Base-by-base conservation (phyloP, 2,113 vertebrate genomes). In the Eublepharis macularius region DNA sequence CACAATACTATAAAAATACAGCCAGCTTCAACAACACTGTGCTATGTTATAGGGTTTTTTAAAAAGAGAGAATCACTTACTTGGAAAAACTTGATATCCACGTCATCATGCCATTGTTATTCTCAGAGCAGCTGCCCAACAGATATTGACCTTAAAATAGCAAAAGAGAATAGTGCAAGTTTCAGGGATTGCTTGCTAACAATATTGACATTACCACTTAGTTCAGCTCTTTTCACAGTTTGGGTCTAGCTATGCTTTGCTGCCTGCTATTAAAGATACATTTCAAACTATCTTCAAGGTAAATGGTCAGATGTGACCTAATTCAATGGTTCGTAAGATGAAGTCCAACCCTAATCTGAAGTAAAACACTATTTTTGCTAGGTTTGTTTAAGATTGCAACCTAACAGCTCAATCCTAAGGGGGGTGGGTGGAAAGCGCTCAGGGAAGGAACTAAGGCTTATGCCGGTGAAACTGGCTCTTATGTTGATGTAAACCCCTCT, bases 131-230 rank as follows among this genome's bases (percentile, higher is more conserved):
- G 43, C 66, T 80, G 72, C 14, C 43, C 80, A 47, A n/a, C 82
- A 86, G 75, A 76, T 43, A 69, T 4, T 39, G 76, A 80, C 72
- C 74, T 85, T 76, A 82, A 16, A 87, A 51, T 39, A 79, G 73
- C 45, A 66, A 54, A 19, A 87, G 19, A 76, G 21, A 57, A 34
- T 34, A 51, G 57, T 78, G 39, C 13, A 70, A 51, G 24, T 85
- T 51, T 85, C 54, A 83, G 0, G 5, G 51, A 8, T 72, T 3
- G 1, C 69, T 26, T 49, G 76, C 36, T 57, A 66, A 29, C 3
- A 10, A 74, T 49, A 81, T 49, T 21, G 16, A 10, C 73, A 43
- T 43, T 75, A 57, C 74, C 10, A 72, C 68, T 47, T 79, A 12
- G 26, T 34, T 54, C 47, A 77, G 29, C 34, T 74, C 21, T 47